Percentiles rank a stretch among this genome's conserved stretches.
phyloP scores from a whole-genome alignment of 1,140 invertebrate genomes.

The Pollicipes pollicipes region DNA sequence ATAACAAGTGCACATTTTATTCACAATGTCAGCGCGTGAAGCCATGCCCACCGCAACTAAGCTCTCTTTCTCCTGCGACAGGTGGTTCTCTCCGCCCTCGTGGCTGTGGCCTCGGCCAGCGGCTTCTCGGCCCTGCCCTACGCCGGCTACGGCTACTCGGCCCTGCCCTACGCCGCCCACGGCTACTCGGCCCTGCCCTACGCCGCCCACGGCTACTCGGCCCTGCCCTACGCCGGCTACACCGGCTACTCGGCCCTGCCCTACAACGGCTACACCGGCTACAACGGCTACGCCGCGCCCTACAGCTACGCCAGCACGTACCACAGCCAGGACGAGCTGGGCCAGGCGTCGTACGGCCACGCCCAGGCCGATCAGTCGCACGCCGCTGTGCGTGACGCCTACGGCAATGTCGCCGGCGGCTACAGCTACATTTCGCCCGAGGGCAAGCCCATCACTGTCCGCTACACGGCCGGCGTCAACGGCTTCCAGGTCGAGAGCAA shows the following conservation, averaged over 20 bases:
- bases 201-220: too few relatives aligned
- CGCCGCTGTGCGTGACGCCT: constrained; percentile 13
- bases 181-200: too few relatives aligned
- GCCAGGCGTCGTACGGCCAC: constrained; percentile 19
- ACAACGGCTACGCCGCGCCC: constrained; percentile 8
- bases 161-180: constrained; percentile 6
- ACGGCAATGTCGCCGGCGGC: constrained; percentile 4
- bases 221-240: constrained; percentile 10
- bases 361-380: constrained; percentile 11
- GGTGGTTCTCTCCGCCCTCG: constrained; percentile 23
- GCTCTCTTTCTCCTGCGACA: constrained; percentile 15
- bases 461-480: constrained; percentile 11
- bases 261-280: constrained; percentile 4
- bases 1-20: too few relatives aligned
- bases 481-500: constrained; percentile 16
- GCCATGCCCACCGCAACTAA: too few relatives aligned
- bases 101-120: constrained; percentile 18
- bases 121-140: constrained; percentile 11
- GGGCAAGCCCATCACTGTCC: constrained; percentile 7
- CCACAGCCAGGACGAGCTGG: constrained; percentile 38
- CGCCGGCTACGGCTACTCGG: background rate
- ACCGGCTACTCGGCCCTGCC: constrained; percentile 6
- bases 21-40: too few relatives aligned
- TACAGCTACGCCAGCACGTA: constrained; percentile 23
- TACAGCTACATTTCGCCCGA: constrained; percentile 12